Base-by-base conservation (phyloP, 2,113 vertebrate genomes). In the Ageneiosus marmoratus region DNA sequence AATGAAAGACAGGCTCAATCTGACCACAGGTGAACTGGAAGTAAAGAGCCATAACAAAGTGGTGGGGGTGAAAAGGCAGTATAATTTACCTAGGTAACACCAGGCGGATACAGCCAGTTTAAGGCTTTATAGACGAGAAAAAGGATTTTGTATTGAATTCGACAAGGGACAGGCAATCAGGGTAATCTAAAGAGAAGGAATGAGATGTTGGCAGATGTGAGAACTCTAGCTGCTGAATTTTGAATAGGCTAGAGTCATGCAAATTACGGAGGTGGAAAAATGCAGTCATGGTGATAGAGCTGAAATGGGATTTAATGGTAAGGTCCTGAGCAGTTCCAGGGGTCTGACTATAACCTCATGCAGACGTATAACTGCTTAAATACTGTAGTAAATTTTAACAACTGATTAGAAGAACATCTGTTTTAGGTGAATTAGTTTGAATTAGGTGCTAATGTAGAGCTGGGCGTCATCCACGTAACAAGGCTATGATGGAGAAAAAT, bases 141-240 rank as follows among this genome's bases (percentile, higher is more conserved):
- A 4, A 34, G 16, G 8, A 75, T 75, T 51, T 75, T 32, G 72
- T 12, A 76, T 55, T 37, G 29, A 32, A 75, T 75, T 53, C 4
- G 20, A 27, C 29, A 53, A 27, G 37, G 2, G 8, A 55, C 22
- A 29, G 27, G 50, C 55, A 75, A 75, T 75, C 27, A 51, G 46
- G n/a, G 15, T 29, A 74, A 51, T 51, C 46, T 50, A 50, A 50
- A 29, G 46, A 50, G n/a, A 51, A 73, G 70, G 44, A 73, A n/a
- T 50, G n/a, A 48, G n/a, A 73, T 73, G 41, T 27, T 73, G 70
- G 70, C 70, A 74, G 46, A 51, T 74, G 70, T 51, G 24, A 48
- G 46, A 51, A 20, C 0, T 50, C 70, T 18, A 29, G 46, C 16
- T 51, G 72, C 46, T 51, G 72, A 51, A 74, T 74, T 20, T 10